Percentiles rank a stretch among this genome's conserved stretches.
phyloP scores from a whole-genome alignment of 1,140 invertebrate genomes.

The Frieseomelitta varia region DNA sequence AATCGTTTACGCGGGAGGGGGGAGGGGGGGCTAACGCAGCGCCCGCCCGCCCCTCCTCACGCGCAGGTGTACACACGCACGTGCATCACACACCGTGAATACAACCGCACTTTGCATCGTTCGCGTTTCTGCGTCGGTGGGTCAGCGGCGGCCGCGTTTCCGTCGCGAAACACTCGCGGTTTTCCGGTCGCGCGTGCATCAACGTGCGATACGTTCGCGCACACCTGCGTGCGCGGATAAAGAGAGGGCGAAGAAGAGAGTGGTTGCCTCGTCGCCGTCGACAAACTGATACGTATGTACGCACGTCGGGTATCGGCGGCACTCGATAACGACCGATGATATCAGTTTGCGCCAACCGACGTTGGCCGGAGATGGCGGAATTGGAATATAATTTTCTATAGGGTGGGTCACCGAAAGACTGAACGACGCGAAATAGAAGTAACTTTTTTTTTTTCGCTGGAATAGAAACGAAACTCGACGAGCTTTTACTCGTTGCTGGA shows the following conservation, averaged over 20 bases:
- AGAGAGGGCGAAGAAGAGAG: not conserved
- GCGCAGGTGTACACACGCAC: too few species aligned
- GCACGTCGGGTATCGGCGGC: not conserved
- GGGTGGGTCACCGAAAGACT: too few species aligned
- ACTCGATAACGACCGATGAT: conserved; percentile 31
- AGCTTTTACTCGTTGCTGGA: too few species aligned
- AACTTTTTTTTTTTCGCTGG: too few species aligned
- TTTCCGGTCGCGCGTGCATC: conserved; percentile 30
- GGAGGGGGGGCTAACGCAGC: not conserved
- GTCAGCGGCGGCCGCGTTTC: not conserved
- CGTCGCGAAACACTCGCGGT: conserved; percentile 28
- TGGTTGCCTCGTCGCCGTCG: too few species aligned
- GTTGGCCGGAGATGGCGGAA: too few species aligned
- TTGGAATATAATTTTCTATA: too few species aligned
- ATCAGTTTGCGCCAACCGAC: not conserved
- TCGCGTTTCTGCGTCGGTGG: not conserved
- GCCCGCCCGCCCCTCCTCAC: too few species aligned
- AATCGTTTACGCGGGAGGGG: not conserved
- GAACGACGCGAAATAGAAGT: too few species aligned
- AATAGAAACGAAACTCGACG: too few species aligned
- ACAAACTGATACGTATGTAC: conserved; percentile 23
- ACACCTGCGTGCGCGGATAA: not conserved
- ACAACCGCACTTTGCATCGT: not conserved
- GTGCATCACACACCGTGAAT: too few species aligned
- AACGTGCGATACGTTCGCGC: not conserved